Conservation (phyloP, 1,140 invertebrate genomes). For the Idris sp. region DNA sequence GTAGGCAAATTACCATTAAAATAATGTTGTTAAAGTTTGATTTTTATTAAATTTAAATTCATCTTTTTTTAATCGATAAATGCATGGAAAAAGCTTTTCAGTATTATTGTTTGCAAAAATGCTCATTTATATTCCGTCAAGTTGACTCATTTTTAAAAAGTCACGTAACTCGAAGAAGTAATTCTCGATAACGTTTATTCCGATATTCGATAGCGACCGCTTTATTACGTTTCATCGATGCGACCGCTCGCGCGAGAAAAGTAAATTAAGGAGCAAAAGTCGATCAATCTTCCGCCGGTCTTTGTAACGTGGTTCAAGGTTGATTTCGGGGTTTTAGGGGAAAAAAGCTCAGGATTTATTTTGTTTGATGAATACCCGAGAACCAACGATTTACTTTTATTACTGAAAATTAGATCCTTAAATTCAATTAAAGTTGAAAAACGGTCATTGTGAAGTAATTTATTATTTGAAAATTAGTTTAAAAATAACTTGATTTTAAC, state of each 20-base stretch:
- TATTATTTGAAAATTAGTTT: conserved; percentile 22
- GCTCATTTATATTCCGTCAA: conserved; percentile 46
- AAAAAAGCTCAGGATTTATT: conserved; percentile 52
- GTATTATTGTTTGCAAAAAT: too few species aligned
- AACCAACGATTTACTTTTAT: conserved; percentile 41
- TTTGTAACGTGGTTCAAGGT: conserved; percentile 59
- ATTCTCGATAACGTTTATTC: conserved; percentile 62
- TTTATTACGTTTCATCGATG: conserved; percentile 60
- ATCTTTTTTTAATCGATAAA: too few species aligned
- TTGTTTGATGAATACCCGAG: conserved; percentile 44
- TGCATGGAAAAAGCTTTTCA: too few species aligned
- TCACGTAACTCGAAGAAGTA: conserved; percentile 50
- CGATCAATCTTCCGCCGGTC: conserved; percentile 56
- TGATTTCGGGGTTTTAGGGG: conserved; percentile 49
- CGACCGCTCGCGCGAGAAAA: conserved; percentile 55
- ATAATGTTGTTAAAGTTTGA: too few species aligned
- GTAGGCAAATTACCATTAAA: too few species aligned
- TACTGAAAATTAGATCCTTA: conserved; percentile 44
- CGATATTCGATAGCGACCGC: conserved; percentile 60
- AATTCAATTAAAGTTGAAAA: conserved; percentile 43
- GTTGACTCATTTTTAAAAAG: conserved; percentile 52
- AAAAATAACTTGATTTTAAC: too few species aligned
- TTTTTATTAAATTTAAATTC: too few species aligned
- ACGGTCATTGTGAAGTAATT: conserved; percentile 15
- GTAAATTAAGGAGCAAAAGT: conserved; percentile 64